Percentiles rank a stretch among this genome's conserved stretches.
Conservation (phyloP, 2,888 invertebrate genomes). For the Antheraea yamamai region DNA sequence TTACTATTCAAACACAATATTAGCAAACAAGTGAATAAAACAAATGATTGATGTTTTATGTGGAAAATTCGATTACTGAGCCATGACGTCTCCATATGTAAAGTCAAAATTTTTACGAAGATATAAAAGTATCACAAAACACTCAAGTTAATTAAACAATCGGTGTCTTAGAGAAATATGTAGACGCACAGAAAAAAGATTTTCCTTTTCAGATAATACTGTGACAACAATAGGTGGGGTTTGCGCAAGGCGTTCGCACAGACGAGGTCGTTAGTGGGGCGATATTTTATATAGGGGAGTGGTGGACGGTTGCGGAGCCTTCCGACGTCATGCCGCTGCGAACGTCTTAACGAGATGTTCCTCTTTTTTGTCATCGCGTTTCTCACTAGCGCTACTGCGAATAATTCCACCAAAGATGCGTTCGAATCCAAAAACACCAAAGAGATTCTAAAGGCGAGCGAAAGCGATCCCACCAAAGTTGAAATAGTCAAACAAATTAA, state of each 20-base stretch:
- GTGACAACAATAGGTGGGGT: conserved; percentile 75
- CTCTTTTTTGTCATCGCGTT: conserved; percentile 64
- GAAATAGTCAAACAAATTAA: conserved; percentile 92
- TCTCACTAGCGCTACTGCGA: conserved; percentile 51
- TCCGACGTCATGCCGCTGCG: conserved; percentile 74
- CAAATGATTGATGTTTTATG: background rate
- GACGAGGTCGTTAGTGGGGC: conserved; percentile 69
- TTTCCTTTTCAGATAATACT: conserved; percentile 81
- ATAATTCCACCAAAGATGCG: conserved; percentile 49
- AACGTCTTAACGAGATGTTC: conserved; percentile 69
- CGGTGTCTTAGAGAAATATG: conserved; percentile 68
- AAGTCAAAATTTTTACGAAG: background rate
- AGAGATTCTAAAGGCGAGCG: conserved; percentile 83
- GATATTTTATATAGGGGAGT: conserved; percentile 78
- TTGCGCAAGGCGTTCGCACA: conserved; percentile 77
- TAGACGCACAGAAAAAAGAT: conserved; percentile 76
- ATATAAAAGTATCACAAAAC: conserved; percentile 1
- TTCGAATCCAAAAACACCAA: conserved; percentile 64
- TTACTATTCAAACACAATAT: conserved; percentile 3
- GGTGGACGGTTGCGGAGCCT: conserved; percentile 63
- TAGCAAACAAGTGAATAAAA: conserved; percentile 9
- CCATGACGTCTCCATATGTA: background rate
- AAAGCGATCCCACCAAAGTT: conserved; percentile 86
- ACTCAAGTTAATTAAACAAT: conserved; percentile 75
- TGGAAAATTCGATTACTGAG: conserved; percentile 8